These are phyloP conservation scores for Philantomba maxwellii DNA, from an alignment of 2,113 vertebrate genomes.

Conservation along the genomic window DNA sequence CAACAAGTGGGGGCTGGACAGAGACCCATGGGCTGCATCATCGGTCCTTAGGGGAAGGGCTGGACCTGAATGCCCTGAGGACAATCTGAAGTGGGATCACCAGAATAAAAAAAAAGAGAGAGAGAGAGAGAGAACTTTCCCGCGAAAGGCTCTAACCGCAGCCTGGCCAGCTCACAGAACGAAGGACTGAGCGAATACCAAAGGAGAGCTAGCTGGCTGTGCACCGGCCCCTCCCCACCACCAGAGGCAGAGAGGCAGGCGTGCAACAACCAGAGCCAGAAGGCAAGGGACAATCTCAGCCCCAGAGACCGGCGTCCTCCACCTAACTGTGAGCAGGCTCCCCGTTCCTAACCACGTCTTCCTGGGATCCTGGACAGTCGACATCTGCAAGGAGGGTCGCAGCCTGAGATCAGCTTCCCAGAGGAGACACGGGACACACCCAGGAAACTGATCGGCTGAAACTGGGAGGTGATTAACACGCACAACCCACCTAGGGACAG, in stretches of 20 bases:
- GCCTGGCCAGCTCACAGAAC: not conserved
- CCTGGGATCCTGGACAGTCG: not conserved
- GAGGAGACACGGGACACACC: rapidly evolving
- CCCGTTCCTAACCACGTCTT: not conserved
- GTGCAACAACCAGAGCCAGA: not conserved
- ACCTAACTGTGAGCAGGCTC: not conserved
- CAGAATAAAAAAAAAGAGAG: not conserved
- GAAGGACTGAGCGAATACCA: not conserved
- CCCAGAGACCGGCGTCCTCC: not conserved
- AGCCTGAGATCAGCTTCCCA: not conserved
- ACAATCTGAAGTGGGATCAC: not conserved
- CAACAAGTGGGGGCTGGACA: rapidly evolving
- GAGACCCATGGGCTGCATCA: not conserved
- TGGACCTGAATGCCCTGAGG: not conserved
- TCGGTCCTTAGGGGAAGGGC: rapidly evolving
- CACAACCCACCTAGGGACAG: not conserved
- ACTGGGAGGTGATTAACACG: rapidly evolving
- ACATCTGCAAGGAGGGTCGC: not conserved
- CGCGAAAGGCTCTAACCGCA: rapidly evolving
- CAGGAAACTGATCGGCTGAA: rapidly evolving
- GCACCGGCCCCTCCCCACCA: not conserved
- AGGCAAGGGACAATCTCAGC: not conserved
- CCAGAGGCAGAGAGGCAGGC: not conserved
- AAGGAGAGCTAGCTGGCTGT: not conserved
- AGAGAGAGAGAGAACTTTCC: not conserved